Conservation (phyloP, 2,888 invertebrate genomes). For the Apamea crenata region DNA sequence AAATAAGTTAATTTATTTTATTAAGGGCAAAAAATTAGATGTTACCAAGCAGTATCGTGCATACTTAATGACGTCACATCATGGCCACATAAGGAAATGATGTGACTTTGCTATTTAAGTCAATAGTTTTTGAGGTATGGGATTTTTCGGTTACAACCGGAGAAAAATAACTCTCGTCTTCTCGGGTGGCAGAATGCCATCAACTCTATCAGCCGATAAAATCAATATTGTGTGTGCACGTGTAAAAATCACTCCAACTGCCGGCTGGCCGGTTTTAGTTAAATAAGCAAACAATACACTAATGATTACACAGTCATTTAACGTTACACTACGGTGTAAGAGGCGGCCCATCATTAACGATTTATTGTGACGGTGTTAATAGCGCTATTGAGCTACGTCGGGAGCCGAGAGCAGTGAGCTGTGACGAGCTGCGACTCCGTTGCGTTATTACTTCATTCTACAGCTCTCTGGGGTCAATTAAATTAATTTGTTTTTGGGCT, state of each 20-base stretch:
- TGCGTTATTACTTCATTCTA: slow-evolving; percentile 33
- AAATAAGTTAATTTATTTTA: slow-evolving; percentile 3
- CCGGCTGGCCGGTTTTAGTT: background rate
- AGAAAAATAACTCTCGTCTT: background rate
- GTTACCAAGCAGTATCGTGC: background rate
- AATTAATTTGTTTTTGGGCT: slow-evolving; percentile 3
- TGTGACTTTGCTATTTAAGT: too few species aligned
- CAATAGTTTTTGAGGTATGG: background rate
- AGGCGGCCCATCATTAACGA: slow-evolving; percentile 44
- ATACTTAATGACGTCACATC: too few species aligned
- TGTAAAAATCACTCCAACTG: background rate
- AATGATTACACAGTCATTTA: background rate
- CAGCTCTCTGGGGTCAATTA: slow-evolving; percentile 6
- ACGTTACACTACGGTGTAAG: slow-evolving; percentile 37
- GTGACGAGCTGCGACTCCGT: slow-evolving; percentile 33
- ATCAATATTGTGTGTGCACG: background rate
- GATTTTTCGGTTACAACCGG: background rate
- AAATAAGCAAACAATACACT: background rate
- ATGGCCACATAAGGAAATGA: too few species aligned
- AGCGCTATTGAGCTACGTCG: slow-evolving; percentile 58
- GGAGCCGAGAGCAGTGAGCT: slow-evolving; percentile 31
- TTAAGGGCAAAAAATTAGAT: background rate
- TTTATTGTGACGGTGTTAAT: slow-evolving; percentile 60
- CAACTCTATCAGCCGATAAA: background rate
- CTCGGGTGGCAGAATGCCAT: background rate